Evolutionary conservation across 2,113 vertebrate species (phyloP).

Genomic region (Malurus cyaneus): DNA sequence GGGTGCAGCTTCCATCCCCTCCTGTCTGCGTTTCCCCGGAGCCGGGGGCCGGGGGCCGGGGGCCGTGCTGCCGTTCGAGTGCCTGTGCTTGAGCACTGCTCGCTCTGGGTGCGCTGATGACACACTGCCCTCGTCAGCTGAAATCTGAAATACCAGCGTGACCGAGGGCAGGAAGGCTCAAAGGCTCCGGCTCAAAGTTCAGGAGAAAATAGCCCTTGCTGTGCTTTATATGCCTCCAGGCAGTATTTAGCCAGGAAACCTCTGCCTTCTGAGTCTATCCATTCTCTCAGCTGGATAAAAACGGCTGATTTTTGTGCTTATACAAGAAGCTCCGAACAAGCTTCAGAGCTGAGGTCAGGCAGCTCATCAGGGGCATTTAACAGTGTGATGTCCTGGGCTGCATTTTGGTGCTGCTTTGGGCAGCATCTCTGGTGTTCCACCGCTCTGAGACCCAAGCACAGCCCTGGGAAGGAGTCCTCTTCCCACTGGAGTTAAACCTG

Average conservation of each 20-base stretch:
- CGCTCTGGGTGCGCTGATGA: fast-evolving
- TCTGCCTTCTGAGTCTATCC: not conserved
- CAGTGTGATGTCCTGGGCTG: not conserved
- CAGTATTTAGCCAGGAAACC: not conserved
- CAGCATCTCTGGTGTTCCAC: not conserved
- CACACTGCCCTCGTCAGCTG: not conserved
- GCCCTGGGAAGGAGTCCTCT: not conserved
- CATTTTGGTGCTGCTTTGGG: not conserved
- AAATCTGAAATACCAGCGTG: not conserved
- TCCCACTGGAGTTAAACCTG: not conserved
- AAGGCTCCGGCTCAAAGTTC: not conserved
- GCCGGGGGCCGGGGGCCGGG: not conserved
- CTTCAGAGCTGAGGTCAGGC: not conserved
- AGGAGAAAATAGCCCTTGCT: not conserved
- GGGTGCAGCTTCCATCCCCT: not conserved
- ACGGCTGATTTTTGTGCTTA: not conserved
- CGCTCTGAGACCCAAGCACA: fast-evolving
- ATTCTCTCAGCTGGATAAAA: not conserved
- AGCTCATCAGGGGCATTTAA: not conserved
- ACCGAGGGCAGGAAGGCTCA: not conserved
- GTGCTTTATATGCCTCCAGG: not conserved
- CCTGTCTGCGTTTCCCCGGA: not conserved
- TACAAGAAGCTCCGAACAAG: not conserved
- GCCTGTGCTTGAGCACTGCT: fast-evolving
- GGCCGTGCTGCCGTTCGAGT: not conserved